These are phyloP conservation scores for Embidobia sp. DNA, from an alignment of 2,888 invertebrate species.

Conservation along the genomic window DNA sequence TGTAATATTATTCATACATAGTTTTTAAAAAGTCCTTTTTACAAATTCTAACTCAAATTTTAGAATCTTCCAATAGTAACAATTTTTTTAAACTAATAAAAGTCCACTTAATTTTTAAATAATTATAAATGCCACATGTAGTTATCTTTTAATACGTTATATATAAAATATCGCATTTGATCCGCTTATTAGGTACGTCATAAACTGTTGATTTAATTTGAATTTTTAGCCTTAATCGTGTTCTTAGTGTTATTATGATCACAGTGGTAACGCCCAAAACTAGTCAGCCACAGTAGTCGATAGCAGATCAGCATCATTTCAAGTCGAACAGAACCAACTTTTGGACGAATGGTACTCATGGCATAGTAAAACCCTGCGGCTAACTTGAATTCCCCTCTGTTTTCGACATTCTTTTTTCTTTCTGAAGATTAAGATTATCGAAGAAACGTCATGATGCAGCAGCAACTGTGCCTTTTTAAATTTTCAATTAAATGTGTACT, in stretches of 20 bases:
- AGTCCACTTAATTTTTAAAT: too few species aligned
- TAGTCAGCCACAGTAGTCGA: conserved; percentile 71
- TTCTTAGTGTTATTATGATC: conserved; percentile 56
- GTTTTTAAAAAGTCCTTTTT: too few species aligned
- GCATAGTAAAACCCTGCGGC: conserved; percentile 58
- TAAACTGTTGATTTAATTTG: conserved; percentile 29
- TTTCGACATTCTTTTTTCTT: conserved; percentile 63
- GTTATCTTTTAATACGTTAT: too few species aligned
- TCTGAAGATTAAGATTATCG: conserved; percentile 64
- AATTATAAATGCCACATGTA: too few species aligned
- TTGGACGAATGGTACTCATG: conserved; percentile 56
- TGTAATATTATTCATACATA: too few species aligned
- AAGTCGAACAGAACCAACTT: conserved; percentile 66
- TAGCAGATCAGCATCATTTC: conserved; percentile 69
- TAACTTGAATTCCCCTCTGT: conserved; percentile 53
- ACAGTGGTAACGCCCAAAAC: conserved; percentile 77
- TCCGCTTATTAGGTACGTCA: not conserved
- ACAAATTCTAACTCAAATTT: too few species aligned
- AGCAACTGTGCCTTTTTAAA: conserved; percentile 58
- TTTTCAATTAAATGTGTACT: conserved; percentile 60
- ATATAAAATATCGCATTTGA: too few species aligned
- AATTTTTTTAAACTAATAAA: too few species aligned
- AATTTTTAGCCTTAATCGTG: conserved; percentile 43
- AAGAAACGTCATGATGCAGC: conserved; percentile 61
- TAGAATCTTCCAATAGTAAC: too few species aligned